Percentiles rank a stretch among this genome's conserved stretches.
phyloP scores from a whole-genome alignment of 2,113 vertebrate species.

The Orthonyx spaldingii region DNA sequence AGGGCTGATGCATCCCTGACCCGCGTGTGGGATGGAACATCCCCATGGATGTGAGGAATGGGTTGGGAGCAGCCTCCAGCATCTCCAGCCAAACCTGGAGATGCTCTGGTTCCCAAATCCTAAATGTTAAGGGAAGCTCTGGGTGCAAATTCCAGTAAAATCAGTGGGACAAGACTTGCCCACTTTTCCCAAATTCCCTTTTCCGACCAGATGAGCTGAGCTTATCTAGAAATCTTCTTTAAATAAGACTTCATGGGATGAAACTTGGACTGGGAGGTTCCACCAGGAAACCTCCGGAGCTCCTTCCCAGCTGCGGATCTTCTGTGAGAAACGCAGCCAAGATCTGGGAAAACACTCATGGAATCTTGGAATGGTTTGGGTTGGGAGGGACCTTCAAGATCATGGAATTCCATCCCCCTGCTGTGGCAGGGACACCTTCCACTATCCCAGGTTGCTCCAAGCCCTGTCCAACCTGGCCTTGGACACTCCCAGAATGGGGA shows the following conservation, averaged over 20 bases:
- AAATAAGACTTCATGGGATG: neutral
- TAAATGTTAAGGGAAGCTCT: neutral
- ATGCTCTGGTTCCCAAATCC: neutral
- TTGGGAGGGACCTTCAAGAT: neutral
- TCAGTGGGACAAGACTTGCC: no score
- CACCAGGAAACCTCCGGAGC: neutral
- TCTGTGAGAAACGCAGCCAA: rapidly evolving
- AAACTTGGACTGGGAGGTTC: neutral
- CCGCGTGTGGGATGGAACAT: rapidly evolving
- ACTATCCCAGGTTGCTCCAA: neutral
- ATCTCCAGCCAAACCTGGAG: neutral
- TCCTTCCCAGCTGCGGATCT: neutral
- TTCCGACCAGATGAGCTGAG: neutral
- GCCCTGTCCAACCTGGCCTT: rapidly evolving
- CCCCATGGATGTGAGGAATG: neutral
- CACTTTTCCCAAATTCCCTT: neutral
- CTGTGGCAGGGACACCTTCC: neutral
- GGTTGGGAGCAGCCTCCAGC: neutral
- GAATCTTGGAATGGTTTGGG: neutral
- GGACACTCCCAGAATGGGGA: neutral
- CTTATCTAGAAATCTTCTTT: neutral
- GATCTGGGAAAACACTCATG: neutral
- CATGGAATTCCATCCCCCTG: neutral
- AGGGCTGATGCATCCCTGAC: neutral
- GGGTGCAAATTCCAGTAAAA: neutral